phyloP scores from a whole-genome alignment of 2,113 vertebrate genomes.

The Dicentrarchus labrax region DNA sequence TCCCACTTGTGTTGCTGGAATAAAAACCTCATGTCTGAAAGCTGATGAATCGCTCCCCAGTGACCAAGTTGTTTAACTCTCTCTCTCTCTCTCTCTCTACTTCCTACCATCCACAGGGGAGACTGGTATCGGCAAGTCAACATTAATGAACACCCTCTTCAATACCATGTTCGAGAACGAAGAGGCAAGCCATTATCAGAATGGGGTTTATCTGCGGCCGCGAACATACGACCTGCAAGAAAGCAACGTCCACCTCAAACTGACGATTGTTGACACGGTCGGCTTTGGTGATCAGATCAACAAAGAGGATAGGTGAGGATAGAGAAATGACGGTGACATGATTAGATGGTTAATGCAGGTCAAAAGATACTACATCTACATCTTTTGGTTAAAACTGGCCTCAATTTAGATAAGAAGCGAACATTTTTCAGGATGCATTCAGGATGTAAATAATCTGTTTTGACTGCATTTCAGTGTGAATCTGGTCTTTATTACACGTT shows the following conservation, averaged over 20 bases:
- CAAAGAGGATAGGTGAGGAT: slow-evolving; percentile 94
- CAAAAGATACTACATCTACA: too few species aligned
- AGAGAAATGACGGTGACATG: neutral
- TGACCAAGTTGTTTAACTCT: neutral
- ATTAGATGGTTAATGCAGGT: neutral
- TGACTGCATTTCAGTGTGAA: neutral
- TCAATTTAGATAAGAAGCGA: too few species aligned
- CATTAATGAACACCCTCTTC: slow-evolving; percentile 98
- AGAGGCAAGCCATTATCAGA: slow-evolving; percentile 96
- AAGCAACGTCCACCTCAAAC: slow-evolving; percentile 96
- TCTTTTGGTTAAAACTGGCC: too few species aligned
- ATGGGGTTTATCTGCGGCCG: slow-evolving; percentile 90
- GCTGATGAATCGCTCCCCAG: slow-evolving; percentile 22
- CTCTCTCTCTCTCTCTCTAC: neutral
- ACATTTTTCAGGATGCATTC: too few species aligned
- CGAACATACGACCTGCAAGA: slow-evolving; percentile 95
- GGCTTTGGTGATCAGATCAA: slow-evolving; percentile 99
- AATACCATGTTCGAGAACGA: slow-evolving; percentile 98
- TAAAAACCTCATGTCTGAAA: slow-evolving; percentile 29
- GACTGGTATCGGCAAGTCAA: slow-evolving; percentile 98
- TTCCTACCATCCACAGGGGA: slow-evolving; percentile 85
- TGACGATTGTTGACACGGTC: slow-evolving; percentile 96
- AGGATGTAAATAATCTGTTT: too few species aligned
- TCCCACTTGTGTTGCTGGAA: slow-evolving; percentile 11
- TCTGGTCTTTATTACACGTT: neutral